These are phyloP conservation scores for Euwallacea similis DNA, from an alignment of 1,140 invertebrate species.

Conservation along the genomic window DNA sequence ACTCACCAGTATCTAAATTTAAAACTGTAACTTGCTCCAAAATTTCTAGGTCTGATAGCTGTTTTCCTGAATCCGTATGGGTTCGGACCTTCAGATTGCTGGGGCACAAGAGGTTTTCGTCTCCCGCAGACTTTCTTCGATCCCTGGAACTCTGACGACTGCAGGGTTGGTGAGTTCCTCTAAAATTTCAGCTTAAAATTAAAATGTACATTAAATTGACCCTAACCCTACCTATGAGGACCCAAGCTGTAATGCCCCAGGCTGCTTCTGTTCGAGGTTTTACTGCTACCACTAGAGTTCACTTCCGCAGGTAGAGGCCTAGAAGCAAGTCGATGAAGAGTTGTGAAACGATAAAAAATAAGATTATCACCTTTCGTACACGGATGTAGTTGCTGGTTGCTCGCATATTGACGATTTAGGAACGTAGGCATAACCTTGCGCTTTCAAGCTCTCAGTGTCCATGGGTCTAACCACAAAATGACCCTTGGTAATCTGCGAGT, in stretches of 20 bases:
- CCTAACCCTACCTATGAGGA: constrained; percentile 54
- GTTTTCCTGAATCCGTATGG: constrained; percentile 81
- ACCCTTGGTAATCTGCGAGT: constrained; percentile 66
- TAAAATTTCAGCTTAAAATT: constrained; percentile 8
- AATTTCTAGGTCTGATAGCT: constrained; percentile 85
- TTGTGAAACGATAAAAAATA: neutral
- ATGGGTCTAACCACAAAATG: constrained; percentile 79
- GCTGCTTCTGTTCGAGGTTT: constrained; percentile 59
- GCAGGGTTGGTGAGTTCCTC: constrained; percentile 42
- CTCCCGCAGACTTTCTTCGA: constrained; percentile 70
- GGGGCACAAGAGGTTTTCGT: constrained; percentile 69
- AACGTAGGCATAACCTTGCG: constrained; percentile 21
- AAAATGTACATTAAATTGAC: neutral
- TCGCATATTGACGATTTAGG: constrained; percentile 4
- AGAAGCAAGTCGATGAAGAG: neutral
- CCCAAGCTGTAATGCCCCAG: constrained; percentile 64
- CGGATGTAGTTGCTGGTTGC: constrained; percentile 5
- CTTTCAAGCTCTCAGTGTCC: constrained; percentile 70
- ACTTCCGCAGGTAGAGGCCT: constrained; percentile 6
- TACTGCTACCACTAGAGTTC: constrained; percentile 52
- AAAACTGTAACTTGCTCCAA: constrained; percentile 85
- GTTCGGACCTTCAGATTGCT: constrained; percentile 78
- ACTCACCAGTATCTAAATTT: constrained; percentile 82
- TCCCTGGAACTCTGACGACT: constrained; percentile 59
- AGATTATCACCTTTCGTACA: neutral